Base-by-base conservation (phyloP, 2,113 vertebrate species). In the Gopherus flavomarginatus region DNA sequence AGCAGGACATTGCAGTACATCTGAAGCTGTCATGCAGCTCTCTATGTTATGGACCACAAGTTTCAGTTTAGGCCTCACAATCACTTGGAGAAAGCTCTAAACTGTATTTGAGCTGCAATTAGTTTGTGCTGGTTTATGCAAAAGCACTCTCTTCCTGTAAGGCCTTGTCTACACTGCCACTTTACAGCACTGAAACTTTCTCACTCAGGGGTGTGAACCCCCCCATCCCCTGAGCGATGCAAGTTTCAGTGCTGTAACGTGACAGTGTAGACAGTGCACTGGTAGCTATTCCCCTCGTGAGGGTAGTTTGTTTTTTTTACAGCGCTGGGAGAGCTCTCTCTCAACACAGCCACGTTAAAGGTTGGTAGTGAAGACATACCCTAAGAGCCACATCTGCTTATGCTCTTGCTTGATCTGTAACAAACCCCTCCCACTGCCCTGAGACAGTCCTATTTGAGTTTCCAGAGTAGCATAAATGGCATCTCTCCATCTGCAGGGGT, bases 31-130 rank as follows among this genome's bases (percentile, higher is more conserved):
- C 6, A 0, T n/a, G 12, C 8, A 27, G 89, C 3, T 0, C 79
- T 0, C 1, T 2, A 9, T 8, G 1, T 1, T 16, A 59, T 0
- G 0, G 56, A 80, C 21, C 89, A 47, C n/a, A 3, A 52, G 69
- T 9, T 35, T 14, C 90, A 5, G 77, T 26, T 3, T 1, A 7
- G 82, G 0, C 42, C 75, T 79, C 22, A 3, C 26, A 0, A 24
- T 0, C 11, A 1, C 2, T 29, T 0, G 6, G 1, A 8, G 6
- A 56, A 24, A 12, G 1, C 87, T 35, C 17, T 1, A 3, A 2
- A 27, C 38, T 0, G 6, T 1, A 31, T 42, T 1, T 8, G 35
- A 85, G 24, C 85, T 2, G 50, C 53, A 56, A 1, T 0, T 17
- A 31, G 53, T 54, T 35, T 2, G 0, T 16, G 27, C 1, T 22